Evolutionary conservation across 2,797 vertebrate genomes (phyloP), one percentile per base, ranked within the genome.

Genomic region (Mormyrus proboscirostris): DNA sequence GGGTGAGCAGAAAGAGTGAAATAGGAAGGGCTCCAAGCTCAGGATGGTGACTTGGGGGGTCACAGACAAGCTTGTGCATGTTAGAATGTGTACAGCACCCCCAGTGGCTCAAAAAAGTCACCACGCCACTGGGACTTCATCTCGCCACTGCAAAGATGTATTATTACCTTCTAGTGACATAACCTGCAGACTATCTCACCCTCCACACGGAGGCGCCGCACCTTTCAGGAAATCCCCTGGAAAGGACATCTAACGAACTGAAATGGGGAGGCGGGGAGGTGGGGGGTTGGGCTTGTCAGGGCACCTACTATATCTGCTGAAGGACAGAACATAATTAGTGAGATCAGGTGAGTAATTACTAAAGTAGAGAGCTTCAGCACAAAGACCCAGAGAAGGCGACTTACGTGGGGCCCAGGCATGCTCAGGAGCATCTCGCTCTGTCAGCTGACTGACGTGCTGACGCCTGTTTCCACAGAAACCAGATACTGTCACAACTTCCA

Each of bases 401-500:
- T 25, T 25, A 25, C 4, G 14, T 25, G 14, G 49, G 50, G 25
- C 14, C 6, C 33, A 2, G 0, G 5, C 19, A 6, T 1, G 33
- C 19, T n/a, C 6, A 9, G 73, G 38, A 16, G 38, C 16, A 2
- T n/a, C 38, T 8, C 73, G 33, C 19, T 1, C 5, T 9, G 33
- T n/a, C 73, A 6, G 33, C 38, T 41, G 29, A 76, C 69, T 38
- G 12, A 4, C 0, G 29, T 7, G 90, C 92, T 92, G 92, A 41
- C 2, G 92, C 91, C 92, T 90, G 91, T 93, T 95, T 95, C 93
- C 92, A 93, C 90, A 90, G 82, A 93, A 91, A 92, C 94, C 92
- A 93, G 4, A 90, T 90, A 94, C 92, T 92, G 93, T 94, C 94
- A 92, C 92, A 93, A 94, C 93, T 94, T 87, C 89, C 92, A 90